Base-by-base conservation (phyloP, 2,797 vertebrate species). In the Tapera naevia region DNA sequence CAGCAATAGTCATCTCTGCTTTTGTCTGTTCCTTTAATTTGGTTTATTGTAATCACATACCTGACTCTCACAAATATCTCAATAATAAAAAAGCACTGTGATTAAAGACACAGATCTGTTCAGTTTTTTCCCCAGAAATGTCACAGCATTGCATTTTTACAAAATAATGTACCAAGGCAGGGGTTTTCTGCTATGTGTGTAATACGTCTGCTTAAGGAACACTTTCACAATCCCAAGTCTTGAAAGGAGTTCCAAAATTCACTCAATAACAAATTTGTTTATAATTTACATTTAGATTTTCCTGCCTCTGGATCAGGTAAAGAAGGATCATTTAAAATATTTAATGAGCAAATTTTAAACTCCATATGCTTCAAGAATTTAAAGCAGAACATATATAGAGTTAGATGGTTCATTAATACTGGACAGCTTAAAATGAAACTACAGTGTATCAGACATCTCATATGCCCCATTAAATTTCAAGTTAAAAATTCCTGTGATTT, bases 371-470 rank as follows among this genome's bases (percentile, higher is more conserved):
- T 90, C 5, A 67, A 64, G 33, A 96, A 94, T 75, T 94, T 89
- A 94, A 86, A 82, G 81, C 17, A 94, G 56, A 86, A 89, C 43
- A 72, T 73, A 81, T 32, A 74, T n/a, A 70, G 32, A 86, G 58
- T 45, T 93, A 92, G 80, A 62, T 83, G 84, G 70, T 95, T 97
- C 71, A 85, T 91, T 95, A 97, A 93, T 80, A 82, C 35, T 48
- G 37, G 78, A 66, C 53, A 82, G n/a, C 72, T 96, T 95, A 96
- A 95, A 97, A 97, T 79, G 70, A 97, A 98, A 96, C 86, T 83
- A 73, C 50, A 89, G 50, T 89, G 33, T 75, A 95, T 88, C 80
- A 91, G 79, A 84, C 62, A 92, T 61, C 35, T 79, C 75, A 92
- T 53, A 96, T 66, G 61, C 43, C 46, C 86, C 76, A 84, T 67